Evolutionary conservation across 2,888 invertebrate species (phyloP).

Genomic region (Drosophila affinis): DNA sequence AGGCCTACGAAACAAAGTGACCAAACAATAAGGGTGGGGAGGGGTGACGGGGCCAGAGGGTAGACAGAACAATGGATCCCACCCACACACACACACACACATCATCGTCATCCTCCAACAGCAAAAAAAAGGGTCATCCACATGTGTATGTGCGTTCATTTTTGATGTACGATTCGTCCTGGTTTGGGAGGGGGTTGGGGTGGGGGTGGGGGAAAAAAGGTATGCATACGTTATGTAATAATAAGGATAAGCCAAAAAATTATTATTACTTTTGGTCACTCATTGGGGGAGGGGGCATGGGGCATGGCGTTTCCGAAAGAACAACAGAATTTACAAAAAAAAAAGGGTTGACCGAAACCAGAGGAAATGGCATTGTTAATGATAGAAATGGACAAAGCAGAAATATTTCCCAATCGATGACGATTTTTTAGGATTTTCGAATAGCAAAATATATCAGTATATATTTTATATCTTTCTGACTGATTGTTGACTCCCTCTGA

Average conservation of each 20-base stretch:
- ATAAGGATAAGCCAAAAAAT: slow-evolving; percentile 82
- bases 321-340: slow-evolving; percentile 6
- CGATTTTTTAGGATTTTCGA: no score
- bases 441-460: no score
- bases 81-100: slow-evolving; percentile 16
- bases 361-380: background rate
- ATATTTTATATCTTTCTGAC: no score
- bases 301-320: background rate
- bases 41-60: background rate
- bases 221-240: slow-evolving; percentile 81
- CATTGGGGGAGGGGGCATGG: slow-evolving; percentile 1
- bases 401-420: background rate
- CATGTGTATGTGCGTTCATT: slow-evolving; percentile 74
- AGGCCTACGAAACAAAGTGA: slow-evolving; percentile 68
- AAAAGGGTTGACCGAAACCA: slow-evolving; percentile 51
- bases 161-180: slow-evolving; percentile 78
- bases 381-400: background rate
- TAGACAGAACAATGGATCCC: slow-evolving; percentile 33
- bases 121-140: slow-evolving; percentile 68
- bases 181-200: background rate
- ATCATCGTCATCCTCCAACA: background rate
- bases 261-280: slow-evolving; percentile 77
- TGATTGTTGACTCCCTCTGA: background rate
- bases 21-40: slow-evolving; percentile 51
- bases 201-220: slow-evolving; percentile 59